Conservation (phyloP, 2,113 vertebrate species). For the Meles meles region DNA sequence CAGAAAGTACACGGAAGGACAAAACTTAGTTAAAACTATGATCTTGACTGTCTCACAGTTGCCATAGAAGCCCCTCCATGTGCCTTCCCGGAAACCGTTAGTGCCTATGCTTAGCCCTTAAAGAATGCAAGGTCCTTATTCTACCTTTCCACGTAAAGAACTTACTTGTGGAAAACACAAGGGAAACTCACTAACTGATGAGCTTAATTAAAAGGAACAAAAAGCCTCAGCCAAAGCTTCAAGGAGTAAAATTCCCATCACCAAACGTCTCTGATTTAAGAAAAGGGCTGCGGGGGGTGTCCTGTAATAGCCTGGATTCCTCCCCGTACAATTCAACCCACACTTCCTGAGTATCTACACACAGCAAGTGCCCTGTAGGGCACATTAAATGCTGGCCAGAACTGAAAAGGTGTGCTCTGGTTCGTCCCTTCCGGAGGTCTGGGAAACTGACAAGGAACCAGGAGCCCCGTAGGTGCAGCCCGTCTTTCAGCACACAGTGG, state of each 20-base stretch:
- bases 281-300: neutral
- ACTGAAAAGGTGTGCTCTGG: neutral
- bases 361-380: neutral
- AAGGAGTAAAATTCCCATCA: neutral
- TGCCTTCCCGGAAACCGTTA: neutral
- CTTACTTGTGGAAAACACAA: neutral
- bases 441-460: neutral
- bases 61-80: neutral
- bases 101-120: neutral
- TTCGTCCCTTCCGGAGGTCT: neutral
- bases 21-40: neutral
- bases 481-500: neutral
- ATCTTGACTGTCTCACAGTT: neutral
- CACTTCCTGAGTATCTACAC: neutral
- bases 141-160: neutral
- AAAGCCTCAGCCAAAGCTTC: neutral
- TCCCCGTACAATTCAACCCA: neutral
- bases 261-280: neutral
- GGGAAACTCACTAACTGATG: neutral
- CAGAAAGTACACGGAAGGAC: neutral
- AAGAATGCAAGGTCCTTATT: neutral
- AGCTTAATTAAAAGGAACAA: neutral
- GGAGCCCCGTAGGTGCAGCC: neutral
- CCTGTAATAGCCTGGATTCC: neutral
- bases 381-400: neutral